Base-by-base conservation (phyloP, 2,113 vertebrate species). In the Misgurnus mizolepis region DNA sequence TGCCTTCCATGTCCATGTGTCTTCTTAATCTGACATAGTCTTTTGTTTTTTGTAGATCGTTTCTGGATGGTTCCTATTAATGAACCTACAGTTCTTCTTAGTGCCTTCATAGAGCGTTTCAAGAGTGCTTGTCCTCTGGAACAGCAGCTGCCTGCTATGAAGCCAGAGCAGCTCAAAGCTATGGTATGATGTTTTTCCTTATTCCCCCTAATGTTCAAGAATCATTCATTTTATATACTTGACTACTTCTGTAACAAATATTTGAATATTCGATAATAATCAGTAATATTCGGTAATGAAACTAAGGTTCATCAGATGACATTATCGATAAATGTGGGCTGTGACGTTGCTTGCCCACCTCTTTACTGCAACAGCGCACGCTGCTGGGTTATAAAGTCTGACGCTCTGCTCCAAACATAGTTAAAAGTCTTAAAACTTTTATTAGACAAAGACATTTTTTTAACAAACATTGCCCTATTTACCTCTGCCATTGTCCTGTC, bases 111-210 rank as follows among this genome's bases (percentile, higher is more conserved):
- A 71, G 94, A 95, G 10, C 95, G 95, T 0, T 99, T 96, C 83
- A 93, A 94, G 80, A 95, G 93, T 71, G 90, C 95, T 66, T 96
- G 94, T 79, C 90, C 89, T 71, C 91, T 99, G 83, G 94, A 96
- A 79, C 92, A 95, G 78, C 96, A 98, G 89, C 94, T 99, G 79
- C 97, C 97, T 60, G 92, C 94, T 27, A 92, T 99, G 88, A 94
- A 91, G 66, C 92, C 93, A 0, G 97, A 97, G 15, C 94, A 95
- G 39, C 86, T 99, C 27, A 96, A 95, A 82, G 91, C 75, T 49
- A 95, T 97, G 96, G 96, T 99, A 87, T 92, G 92, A 18, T 39
- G 1, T 11, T 1, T 47, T 9, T 17, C 53, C 15, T 56, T 14
- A 17, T n/a, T 12, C 12, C 14, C 14, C 53, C 6, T 55, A 55